A percentile compares a stretch with the other conserved stretches of the same genome.
Evolutionary conservation across 2,888 invertebrate genomes (phyloP).

Genomic region (Chaetogeoica ovagalla): DNA sequence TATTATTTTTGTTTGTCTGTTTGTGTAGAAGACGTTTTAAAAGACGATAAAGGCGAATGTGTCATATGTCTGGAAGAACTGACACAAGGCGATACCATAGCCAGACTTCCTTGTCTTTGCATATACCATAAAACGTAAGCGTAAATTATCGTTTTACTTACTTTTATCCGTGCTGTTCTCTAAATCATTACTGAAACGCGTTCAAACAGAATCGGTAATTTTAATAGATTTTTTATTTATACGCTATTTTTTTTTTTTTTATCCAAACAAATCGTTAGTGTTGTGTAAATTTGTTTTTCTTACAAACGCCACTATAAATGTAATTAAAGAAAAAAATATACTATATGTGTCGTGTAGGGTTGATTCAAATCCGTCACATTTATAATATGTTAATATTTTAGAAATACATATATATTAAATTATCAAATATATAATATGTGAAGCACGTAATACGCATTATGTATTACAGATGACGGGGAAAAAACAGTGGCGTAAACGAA

Average conservation of each 20-base stretch:
- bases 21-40: slow-evolving; percentile 89
- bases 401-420: background rate
- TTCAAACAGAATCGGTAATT: background rate
- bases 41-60: slow-evolving; percentile 97
- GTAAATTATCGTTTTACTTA: background rate
- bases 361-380: too few species aligned
- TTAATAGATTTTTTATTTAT: background rate
- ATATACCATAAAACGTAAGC: slow-evolving; percentile 80
- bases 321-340: background rate
- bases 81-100: slow-evolving; percentile 92
- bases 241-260: too few species aligned
- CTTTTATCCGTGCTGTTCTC: too few species aligned
- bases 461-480: background rate
- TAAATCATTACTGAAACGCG: too few species aligned
- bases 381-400: background rate
- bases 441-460: background rate
- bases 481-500: slow-evolving; percentile 4
- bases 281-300: too few species aligned
- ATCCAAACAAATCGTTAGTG: background rate
- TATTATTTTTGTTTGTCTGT: slow-evolving; percentile 57
- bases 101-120: slow-evolving; percentile 97
- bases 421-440: background rate
- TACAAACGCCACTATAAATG: background rate
- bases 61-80: slow-evolving; percentile 98
- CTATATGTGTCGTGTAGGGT: background rate